A percentile compares a stretch with the other conserved stretches of the same genome.
Evolutionary conservation across 1,140 invertebrate genomes (phyloP).

Genomic region (Xylocopa sonorina): DNA sequence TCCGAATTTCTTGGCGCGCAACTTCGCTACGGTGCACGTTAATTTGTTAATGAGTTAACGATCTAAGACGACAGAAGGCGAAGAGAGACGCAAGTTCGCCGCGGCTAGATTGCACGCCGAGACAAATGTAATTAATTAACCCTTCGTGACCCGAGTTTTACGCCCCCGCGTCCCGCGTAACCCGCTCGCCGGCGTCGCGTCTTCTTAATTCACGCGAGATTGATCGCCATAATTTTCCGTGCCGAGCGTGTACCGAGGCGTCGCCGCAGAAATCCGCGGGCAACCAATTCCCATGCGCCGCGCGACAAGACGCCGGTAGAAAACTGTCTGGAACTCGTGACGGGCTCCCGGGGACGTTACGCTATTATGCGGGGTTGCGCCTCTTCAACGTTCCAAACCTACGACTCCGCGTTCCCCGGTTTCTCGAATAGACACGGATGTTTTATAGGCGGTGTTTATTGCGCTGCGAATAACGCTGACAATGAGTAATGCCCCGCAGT

Average conservation of each 20-base stretch:
- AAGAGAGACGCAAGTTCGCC: background rate
- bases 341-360: background rate
- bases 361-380: background rate
- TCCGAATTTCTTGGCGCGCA: conserved; percentile 5
- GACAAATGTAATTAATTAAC: conserved; percentile 48
- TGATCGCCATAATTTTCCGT: conserved; percentile 30
- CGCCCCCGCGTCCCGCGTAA: background rate
- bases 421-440: too few species aligned
- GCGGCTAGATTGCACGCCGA: conserved; percentile 4
- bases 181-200: background rate
- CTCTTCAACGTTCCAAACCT: conserved; percentile 22
- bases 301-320: background rate
- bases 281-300: background rate
- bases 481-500: too few species aligned
- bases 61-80: conserved; percentile 11
- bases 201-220: conserved; percentile 31
- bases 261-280: background rate
- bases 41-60: conserved; percentile 41
- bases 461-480: too few species aligned
- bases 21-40: background rate
- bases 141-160: conserved; percentile 35
- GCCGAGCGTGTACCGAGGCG: background rate
- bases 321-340: conserved; percentile 15
- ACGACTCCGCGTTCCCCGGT: background rate
- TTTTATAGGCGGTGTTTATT: background rate